Conservation (phyloP, 2,888 invertebrate genomes). For the Himalopsyche kuldschensis region DNA sequence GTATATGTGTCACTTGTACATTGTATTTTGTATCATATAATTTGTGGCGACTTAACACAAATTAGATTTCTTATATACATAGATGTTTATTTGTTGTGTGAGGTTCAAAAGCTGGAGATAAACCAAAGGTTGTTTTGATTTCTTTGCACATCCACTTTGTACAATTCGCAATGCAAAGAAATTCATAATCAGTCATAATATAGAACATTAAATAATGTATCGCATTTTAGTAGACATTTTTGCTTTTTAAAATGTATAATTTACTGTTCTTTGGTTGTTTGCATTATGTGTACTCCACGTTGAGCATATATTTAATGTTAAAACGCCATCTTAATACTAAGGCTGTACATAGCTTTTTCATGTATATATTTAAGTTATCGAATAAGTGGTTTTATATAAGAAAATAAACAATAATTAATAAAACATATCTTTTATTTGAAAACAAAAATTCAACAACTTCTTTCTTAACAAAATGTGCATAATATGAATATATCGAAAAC, state of each 20-base stretch:
- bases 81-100: not conserved
- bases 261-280: not conserved
- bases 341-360: not conserved
- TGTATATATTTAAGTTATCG: not conserved
- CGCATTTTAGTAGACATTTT: conserved; percentile 1
- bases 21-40: not conserved
- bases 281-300: not conserved
- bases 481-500: not conserved
- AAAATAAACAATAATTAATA: not conserved
- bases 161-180: conserved; percentile 45
- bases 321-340: not conserved
- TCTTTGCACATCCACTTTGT: conserved; percentile 51
- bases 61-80: not conserved
- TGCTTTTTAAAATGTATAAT: not conserved
- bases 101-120: conserved; percentile 62
- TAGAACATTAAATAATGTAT: not conserved
- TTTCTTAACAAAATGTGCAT: too few species aligned
- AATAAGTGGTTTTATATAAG: not conserved
- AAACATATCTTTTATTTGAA: not conserved
- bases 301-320: not conserved
- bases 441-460: not conserved
- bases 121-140: conserved; percentile 65
- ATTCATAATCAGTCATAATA: conserved; percentile 41
- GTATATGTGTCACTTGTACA: not conserved
- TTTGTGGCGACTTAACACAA: not conserved